These are phyloP conservation scores for Litocranius walleri DNA, from an alignment of 2,113 vertebrate species.

Conservation along the genomic window DNA sequence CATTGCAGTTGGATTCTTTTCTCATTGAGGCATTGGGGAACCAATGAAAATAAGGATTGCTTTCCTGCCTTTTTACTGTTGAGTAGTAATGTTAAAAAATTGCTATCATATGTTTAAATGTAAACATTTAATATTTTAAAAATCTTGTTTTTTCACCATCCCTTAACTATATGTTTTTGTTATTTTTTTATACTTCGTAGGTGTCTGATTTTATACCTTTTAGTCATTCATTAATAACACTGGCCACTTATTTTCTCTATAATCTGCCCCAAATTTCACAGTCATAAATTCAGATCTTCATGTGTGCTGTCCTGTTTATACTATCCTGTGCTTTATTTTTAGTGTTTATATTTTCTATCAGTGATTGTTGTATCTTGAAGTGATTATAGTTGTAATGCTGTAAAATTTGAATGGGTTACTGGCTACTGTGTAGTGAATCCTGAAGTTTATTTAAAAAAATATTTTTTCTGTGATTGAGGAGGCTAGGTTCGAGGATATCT, in stretches of 20 bases:
- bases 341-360: neutral
- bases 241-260: neutral
- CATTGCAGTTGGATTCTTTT: neutral
- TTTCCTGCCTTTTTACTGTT: neutral
- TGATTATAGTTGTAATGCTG: neutral
- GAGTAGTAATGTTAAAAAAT: neutral
- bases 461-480: neutral
- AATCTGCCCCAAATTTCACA: neutral
- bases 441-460: neutral
- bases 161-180: neutral
- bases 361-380: neutral
- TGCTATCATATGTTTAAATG: conserved; percentile 3
- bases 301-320: neutral
- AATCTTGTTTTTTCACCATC: neutral
- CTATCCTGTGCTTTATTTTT: neutral
- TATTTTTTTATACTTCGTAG: neutral
- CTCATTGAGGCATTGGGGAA: neutral
- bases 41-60: neutral
- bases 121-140: conserved; percentile 6
- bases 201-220: neutral
- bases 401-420: neutral
- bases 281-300: neutral
- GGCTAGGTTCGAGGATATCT: neutral
- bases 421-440: neutral
- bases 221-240: neutral